Base-by-base conservation (phyloP, 2,113 vertebrate genomes). In the Oreochromis spilurus region DNA sequence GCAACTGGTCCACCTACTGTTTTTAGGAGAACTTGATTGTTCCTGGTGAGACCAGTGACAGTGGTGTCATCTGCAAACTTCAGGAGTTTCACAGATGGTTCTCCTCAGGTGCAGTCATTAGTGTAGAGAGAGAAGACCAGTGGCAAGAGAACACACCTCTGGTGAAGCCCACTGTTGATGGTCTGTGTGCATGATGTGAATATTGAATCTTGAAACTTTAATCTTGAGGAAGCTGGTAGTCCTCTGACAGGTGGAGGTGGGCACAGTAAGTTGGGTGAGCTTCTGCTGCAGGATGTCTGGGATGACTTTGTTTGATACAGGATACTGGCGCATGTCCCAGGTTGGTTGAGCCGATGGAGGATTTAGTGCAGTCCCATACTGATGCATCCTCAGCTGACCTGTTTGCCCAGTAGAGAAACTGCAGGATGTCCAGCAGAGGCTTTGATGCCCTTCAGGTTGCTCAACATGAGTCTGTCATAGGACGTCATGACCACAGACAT, bases 41-140 rank as follows among this genome's bases (percentile, higher is more conserved):
- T 53, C 5, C 0, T 5, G 0, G 53, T 54, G 5, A 54, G 53
- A 54, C 53, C 53, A 54, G n/a, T 54, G 53, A 0, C 0, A 0
- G n/a, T 54, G 10, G n/a, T 54, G 53, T 24, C 3, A 54, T 54
- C 53, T 12, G 53, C 53, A 54, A 54, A 12, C 5, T 54, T 54
- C 10, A 4, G 0, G n/a, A 54, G 52, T 54, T 6, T 54, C 53
- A 54, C 53, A 54, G n/a, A 54, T 54, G 53, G 0, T 12, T 54
- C 53, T 54, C 5, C 10, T 24, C 0, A 7, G 5, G 53, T n/a
- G 50, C 3, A n/a, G 9, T 53, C 50, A 9, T 52, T 52, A 52
- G 50, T 53, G 50, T n/a, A 53, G 50, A 53, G 50, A n/a, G 19
- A n/a, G 50, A 3, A 52, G 50, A 52, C 7, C 50, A 9, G 50